Base-by-base conservation (phyloP, 2,888 invertebrate genomes). In the Epistrophella euchroma region DNA sequence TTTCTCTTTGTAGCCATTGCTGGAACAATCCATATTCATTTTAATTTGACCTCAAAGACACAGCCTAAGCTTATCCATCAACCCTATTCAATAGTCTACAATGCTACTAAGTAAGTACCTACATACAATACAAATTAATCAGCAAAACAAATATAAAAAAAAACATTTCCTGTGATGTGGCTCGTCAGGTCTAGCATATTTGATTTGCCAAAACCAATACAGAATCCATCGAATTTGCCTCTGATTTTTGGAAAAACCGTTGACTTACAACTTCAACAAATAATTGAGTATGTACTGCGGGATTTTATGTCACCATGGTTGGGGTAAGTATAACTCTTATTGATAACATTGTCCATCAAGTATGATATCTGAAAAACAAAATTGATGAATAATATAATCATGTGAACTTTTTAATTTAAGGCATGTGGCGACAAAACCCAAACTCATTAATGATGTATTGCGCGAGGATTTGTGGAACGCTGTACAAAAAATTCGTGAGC, bases 391-490 rank as follows among this genome's bases (percentile, higher is more conserved):
- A 32, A 25, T 19, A 9, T 19, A 47, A 47, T 50, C 2, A 90
- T 70, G 70, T 60, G 28, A 60, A 70, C 7, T 68, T 77, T 60
- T 17, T 50, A 28, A 77, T 88, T 82, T 6, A 58, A 93, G 93
- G 52, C 95, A 95, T 86, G 92, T 96, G n/a, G 94, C 95, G 7
- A 94, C 95, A 79, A 94, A 94, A 89, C 95, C 96, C 0, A 95
- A 95, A 87, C 93, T 94, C 62, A 93, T 95, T 70, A 94, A 94
- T 85, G 94, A 94, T 89, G 94, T 94, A 88, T 94, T 95, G 89
- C 96, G 96, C 88, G 96, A 96, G 90, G 97, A 98, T 91, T 92
- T 97, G 66, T 97, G 97, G 97, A 95, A 95, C 87, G 96, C 96
- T 25, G 94, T 97, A 88, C 96, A 95, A 90, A 94, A 96, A 90